A percentile compares a stretch with the other conserved stretches of the same genome.
These are phyloP conservation scores for Hemicordylus capensis DNA, from an alignment of 2,113 vertebrate species.

Conservation along the genomic window DNA sequence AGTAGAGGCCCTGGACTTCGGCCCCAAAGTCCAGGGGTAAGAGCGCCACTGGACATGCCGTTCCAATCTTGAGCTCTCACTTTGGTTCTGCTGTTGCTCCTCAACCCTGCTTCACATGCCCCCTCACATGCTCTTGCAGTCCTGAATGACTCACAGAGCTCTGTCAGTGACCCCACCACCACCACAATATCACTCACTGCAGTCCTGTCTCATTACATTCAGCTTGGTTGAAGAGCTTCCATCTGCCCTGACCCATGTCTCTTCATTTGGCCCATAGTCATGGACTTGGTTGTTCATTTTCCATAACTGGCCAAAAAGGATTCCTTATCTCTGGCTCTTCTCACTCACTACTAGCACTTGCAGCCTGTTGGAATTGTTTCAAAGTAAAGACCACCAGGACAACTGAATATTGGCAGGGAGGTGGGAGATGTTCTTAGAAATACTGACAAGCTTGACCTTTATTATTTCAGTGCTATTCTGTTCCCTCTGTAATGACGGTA, in stretches of 20 bases:
- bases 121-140: not conserved
- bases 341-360: conserved; percentile 33
- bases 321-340: not conserved
- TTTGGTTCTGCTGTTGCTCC: fast-evolving
- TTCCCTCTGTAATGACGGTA: not conserved
- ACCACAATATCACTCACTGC: not conserved
- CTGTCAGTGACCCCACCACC: not conserved
- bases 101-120: not conserved
- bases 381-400: not conserved
- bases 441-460: not conserved
- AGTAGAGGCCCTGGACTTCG: no score
- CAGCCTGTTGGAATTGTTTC: conserved; percentile 27
- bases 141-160: not conserved
- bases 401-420: conserved; percentile 24
- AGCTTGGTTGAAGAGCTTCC: not conserved
- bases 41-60: no score
- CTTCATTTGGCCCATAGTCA: not conserved
- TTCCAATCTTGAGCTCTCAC: not conserved
- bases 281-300: not conserved
- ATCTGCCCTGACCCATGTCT: not conserved
- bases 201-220: not conserved
- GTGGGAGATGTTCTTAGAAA: no score
- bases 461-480: not conserved
- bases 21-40: no score
- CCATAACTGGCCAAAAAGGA: fast-evolving